These are phyloP conservation scores for Polyploca ridens DNA, from an alignment of 2,888 invertebrate species.

Conservation along the genomic window DNA sequence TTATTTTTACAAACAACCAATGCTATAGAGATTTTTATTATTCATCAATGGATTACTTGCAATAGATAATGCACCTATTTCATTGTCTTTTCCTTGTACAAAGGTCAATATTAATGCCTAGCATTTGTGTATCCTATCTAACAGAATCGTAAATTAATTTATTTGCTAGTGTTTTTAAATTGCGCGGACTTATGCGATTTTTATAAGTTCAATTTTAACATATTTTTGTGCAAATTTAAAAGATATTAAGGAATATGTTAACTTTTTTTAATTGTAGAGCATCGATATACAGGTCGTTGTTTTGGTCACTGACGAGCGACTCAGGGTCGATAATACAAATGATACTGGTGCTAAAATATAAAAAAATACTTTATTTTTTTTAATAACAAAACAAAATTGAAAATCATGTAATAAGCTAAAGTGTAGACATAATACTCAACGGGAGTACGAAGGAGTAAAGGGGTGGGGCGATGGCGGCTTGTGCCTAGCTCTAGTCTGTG, in stretches of 20 bases:
- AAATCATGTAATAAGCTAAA: too few species aligned
- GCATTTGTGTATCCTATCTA: constrained; percentile 8
- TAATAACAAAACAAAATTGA: too few species aligned
- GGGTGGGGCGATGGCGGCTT: too few species aligned
- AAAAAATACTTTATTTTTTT: too few species aligned
- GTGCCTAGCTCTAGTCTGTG: too few species aligned
- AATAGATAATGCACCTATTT: constrained; percentile 9
- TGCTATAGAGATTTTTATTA: background rate
- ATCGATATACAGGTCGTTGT: too few species aligned
- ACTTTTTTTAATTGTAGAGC: too few species aligned
- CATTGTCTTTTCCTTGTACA: constrained; percentile 13
- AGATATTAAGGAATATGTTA: background rate
- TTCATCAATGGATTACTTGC: constrained; percentile 2
- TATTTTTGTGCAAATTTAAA: background rate
- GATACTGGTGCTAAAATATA: too few species aligned
- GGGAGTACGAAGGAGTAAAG: too few species aligned
- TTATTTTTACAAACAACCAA: constrained; percentile 3
- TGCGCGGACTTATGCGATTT: background rate
- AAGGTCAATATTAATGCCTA: constrained; percentile 12
- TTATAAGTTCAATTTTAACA: constrained; percentile 5
- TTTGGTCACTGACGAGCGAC: too few species aligned
- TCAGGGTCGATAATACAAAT: too few species aligned
- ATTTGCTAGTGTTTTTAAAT: constrained; percentile 3
- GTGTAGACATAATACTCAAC: too few species aligned
- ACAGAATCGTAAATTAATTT: constrained; percentile 11